phyloP scores from a whole-genome alignment of 2,797 vertebrate species.

The Synanceia verrucosa region DNA sequence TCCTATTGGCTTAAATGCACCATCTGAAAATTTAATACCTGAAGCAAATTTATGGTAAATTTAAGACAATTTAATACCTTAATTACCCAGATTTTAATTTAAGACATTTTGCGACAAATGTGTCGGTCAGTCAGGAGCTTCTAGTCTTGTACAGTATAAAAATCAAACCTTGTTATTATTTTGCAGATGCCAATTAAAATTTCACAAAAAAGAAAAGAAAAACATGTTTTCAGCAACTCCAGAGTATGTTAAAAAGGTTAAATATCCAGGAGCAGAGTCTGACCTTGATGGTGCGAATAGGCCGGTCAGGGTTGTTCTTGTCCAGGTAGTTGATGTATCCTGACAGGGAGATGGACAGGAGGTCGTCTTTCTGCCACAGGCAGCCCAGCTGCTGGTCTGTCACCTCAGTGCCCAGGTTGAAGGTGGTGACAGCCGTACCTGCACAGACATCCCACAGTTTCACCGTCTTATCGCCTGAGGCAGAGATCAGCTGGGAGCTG shows the following conservation, averaged over 20 bases:
- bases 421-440: conserved; percentile 88
- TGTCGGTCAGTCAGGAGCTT: neutral
- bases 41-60: no score
- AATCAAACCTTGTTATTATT: neutral
- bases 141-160: no score
- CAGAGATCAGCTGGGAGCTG: conserved; percentile 91
- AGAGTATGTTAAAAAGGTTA: neutral
- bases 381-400: conserved; percentile 97
- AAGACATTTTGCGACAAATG: neutral
- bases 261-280: conserved; percentile 12
- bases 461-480: conserved; percentile 96
- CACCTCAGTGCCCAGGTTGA: conserved; percentile 89
- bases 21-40: no score
- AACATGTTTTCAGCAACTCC: neutral
- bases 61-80: no score
- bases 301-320: conserved; percentile 91
- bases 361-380: conserved; percentile 94
- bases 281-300: conserved; percentile 92
- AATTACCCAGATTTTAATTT: no score
- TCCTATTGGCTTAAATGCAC: no score
- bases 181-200: neutral
- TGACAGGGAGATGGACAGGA: conserved; percentile 92
- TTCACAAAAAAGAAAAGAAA: neutral
- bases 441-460: conserved; percentile 94
- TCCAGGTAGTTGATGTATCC: conserved; percentile 99